Conservation (phyloP, 2,113 vertebrate species). For the Cyrtonyx montezumae region DNA sequence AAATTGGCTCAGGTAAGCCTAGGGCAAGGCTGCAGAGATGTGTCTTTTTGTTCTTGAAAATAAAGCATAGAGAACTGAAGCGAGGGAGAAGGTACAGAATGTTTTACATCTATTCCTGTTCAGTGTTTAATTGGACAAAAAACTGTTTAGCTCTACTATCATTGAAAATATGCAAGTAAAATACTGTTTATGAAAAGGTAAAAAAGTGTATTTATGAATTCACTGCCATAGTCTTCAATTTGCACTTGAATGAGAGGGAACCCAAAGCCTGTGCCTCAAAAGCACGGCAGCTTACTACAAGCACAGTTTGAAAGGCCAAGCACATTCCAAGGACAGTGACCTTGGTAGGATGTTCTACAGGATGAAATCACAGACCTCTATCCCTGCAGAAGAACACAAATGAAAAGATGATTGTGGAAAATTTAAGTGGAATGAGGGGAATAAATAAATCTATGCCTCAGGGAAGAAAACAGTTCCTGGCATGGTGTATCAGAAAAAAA, state of each 20-base stretch:
- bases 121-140: not conserved
- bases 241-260: not conserved
- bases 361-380: not conserved
- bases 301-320: not conserved
- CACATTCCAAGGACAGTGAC: not conserved
- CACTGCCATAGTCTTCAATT: not conserved
- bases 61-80: not conserved
- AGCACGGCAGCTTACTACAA: not conserved
- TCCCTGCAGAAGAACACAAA: not conserved
- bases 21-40: not conserved
- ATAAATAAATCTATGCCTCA: not conserved
- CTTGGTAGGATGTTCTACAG: accelerated
- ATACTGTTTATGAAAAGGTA: not conserved
- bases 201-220: not conserved
- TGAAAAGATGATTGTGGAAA: not conserved
- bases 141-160: not conserved
- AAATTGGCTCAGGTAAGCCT: not conserved
- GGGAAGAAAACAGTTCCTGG: not conserved
- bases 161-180: not conserved
- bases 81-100: not conserved
- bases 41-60: not conserved
- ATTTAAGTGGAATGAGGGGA: not conserved
- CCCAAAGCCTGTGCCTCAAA: not conserved
- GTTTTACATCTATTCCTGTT: not conserved
- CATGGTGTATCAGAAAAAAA: not conserved